phyloP scores from a whole-genome alignment of 2,113 vertebrate genomes.

The Gorsachius goisagi region DNA sequence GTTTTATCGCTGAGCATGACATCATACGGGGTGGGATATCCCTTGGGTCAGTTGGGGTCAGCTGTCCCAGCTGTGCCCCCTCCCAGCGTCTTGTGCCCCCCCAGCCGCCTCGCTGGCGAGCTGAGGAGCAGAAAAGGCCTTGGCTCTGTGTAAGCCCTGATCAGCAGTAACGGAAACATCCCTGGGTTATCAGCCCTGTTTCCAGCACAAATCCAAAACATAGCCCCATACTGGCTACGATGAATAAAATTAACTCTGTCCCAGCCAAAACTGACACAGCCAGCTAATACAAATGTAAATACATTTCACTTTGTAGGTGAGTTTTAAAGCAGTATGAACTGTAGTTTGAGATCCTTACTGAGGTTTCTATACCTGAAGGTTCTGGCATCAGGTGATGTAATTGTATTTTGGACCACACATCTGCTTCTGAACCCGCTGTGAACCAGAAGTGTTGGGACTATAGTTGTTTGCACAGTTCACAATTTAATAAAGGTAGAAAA shows the following conservation, averaged over 20 bases:
- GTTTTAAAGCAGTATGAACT: neutral
- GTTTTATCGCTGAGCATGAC: neutral
- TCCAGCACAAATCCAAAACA: neutral
- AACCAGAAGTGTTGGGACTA: neutral
- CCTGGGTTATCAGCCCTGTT: neutral
- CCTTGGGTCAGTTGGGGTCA: neutral
- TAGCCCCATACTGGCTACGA: rapidly evolving
- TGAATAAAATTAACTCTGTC: neutral
- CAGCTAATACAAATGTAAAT: neutral
- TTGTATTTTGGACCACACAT: neutral
- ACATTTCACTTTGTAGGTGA: neutral
- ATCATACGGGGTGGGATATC: rapidly evolving
- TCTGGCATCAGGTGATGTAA: neutral
- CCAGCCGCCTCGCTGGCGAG: rapidly evolving
- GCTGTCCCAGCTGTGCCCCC: neutral
- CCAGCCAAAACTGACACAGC: neutral
- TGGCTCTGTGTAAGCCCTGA: neutral
- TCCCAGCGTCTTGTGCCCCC: neutral
- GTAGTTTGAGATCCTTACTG: neutral
- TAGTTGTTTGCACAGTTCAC: neutral
- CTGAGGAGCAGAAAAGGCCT: neutral
- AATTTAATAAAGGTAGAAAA: neutral
- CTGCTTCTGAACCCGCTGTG: neutral
- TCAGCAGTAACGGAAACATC: neutral
- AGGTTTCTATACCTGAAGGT: neutral